Base-by-base conservation (phyloP, 2,797 vertebrate species). In the Hylomyscus alleni region DNA sequence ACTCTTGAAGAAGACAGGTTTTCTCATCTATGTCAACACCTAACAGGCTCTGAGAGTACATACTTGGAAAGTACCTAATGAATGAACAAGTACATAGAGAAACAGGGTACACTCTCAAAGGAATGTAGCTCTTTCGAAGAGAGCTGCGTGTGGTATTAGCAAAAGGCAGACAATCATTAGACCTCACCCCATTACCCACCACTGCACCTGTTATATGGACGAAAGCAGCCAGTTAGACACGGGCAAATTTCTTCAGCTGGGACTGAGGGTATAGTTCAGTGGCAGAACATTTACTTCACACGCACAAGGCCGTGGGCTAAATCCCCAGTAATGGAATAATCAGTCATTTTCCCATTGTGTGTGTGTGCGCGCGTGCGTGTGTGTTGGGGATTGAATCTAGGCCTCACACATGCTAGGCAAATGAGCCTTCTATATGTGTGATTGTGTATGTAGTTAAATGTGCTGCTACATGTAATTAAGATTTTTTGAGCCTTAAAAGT, bases 51-150 rank as follows among this genome's bases (percentile, higher is more conserved):
- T 91, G 62, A 93, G 8, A 67, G 24, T 65, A 67, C 15, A 47
- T 47, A 92, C 84, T 90, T 87, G 47, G 34, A 54, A 87, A 87
- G n/a, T 26, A 69, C 14, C 20, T 17, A 54, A 87, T 52, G 37
- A 67, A 50, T 67, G 40, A 95, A 75, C n/a, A 94, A 93, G 52
- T 29, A 95, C 54, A 54, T 20, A 83, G 67, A 89, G 82, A 94
- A 94, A 81, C 54, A 96, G 58, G 15, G 17, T 81, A 15, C 65
- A 81, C 40, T 82, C 31, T 90, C 93, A 92, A 93, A 94, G 76
- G 72, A 90, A 83, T 40, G 13, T 50, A 75, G 54, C 67, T 76
- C 76, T 86, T 88, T 90, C n/a, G 29, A 94, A 88, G 40, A 94
- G 88, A 92, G 40, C 8, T 90, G 34, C 24, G 50, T 15, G 10